A percentile compares a stretch with the other conserved stretches of the same genome.
These are phyloP conservation scores for Ypsolopha sequella DNA, from an alignment of 2,888 invertebrate species.

Conservation along the genomic window DNA sequence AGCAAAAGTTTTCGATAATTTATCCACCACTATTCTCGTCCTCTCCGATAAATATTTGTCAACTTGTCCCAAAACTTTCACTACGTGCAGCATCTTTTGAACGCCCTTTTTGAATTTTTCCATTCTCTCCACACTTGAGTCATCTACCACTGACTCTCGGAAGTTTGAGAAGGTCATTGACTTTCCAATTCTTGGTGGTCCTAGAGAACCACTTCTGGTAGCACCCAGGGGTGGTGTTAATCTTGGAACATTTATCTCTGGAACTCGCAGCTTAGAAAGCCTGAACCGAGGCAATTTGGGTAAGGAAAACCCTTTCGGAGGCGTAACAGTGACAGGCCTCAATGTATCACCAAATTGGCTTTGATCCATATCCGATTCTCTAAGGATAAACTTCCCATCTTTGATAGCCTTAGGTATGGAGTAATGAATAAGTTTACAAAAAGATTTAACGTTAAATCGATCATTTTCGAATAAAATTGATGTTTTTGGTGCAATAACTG, in stretches of 20 bases:
- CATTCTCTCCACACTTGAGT: slow-evolving; percentile 50
- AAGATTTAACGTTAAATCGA: slow-evolving; percentile 20
- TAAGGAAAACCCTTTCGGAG: slow-evolving; percentile 37
- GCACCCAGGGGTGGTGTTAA: slow-evolving; percentile 14
- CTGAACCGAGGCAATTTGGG: slow-evolving; percentile 30
- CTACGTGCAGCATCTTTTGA: slow-evolving; percentile 52
- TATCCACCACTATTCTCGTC: slow-evolving; percentile 49
- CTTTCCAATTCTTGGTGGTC: slow-evolving; percentile 35
- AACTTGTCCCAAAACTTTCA: slow-evolving; percentile 52
- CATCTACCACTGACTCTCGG: slow-evolving; percentile 28
- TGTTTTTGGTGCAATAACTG: not conserved
- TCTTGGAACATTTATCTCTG: slow-evolving; percentile 32
- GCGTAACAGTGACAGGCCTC: slow-evolving; percentile 30
- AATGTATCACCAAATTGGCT: slow-evolving; percentile 33
- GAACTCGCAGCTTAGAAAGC: slow-evolving; percentile 32
- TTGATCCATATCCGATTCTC: slow-evolving; percentile 35
- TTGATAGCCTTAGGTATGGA: slow-evolving; percentile 46
- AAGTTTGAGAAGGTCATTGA: slow-evolving; percentile 25
- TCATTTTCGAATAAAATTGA: not conserved
- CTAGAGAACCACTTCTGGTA: slow-evolving; percentile 10
- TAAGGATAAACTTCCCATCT: slow-evolving; percentile 41
- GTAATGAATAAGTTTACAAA: slow-evolving; percentile 46
- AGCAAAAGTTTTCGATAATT: slow-evolving; percentile 45
- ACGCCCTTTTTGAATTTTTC: slow-evolving; percentile 55
- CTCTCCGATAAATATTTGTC: slow-evolving; percentile 56